Percentiles rank a stretch among this genome's conserved stretches.
Evolutionary conservation across 2,113 vertebrate species (phyloP).

Genomic region (Lagenorhynchus albirostris): DNA sequence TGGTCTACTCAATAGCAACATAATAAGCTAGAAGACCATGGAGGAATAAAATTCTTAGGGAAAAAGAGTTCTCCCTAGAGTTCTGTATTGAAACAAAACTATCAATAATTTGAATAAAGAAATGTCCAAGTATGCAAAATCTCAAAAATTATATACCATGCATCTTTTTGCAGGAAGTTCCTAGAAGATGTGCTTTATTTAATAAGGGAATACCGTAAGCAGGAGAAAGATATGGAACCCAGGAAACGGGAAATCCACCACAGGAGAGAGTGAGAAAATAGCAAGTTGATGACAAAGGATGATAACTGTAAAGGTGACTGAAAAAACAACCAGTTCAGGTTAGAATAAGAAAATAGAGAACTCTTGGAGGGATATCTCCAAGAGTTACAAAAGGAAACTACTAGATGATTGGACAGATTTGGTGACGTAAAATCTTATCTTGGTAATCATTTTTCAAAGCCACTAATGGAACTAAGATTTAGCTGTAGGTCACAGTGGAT

Average conservation of each 20-base stretch:
- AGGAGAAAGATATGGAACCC: not conserved
- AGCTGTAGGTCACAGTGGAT: not conserved
- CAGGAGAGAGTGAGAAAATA: not conserved
- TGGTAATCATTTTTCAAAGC: not conserved
- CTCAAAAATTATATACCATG: not conserved
- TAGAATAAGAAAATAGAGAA: not conserved
- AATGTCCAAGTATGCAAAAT: not conserved
- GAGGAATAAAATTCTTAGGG: not conserved
- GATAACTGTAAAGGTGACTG: not conserved
- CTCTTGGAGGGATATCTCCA: not conserved
- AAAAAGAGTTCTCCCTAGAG: not conserved
- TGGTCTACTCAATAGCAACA: not conserved
- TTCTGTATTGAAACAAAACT: not conserved
- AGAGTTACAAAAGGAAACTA: not conserved
- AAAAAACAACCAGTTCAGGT: not conserved
- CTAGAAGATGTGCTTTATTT: not conserved
- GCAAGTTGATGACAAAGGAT: not conserved
- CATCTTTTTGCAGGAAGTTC: not conserved
- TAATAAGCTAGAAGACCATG: not conserved
- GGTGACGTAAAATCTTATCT: not conserved
- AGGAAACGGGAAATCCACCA: not conserved
- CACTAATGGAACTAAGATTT: not conserved
- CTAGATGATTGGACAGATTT: not conserved
- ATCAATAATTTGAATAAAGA: not conserved
- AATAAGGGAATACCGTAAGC: not conserved